Evolutionary conservation across 1,140 invertebrate species (phyloP).

Genomic region (Propsilocerus akamusi): DNA sequence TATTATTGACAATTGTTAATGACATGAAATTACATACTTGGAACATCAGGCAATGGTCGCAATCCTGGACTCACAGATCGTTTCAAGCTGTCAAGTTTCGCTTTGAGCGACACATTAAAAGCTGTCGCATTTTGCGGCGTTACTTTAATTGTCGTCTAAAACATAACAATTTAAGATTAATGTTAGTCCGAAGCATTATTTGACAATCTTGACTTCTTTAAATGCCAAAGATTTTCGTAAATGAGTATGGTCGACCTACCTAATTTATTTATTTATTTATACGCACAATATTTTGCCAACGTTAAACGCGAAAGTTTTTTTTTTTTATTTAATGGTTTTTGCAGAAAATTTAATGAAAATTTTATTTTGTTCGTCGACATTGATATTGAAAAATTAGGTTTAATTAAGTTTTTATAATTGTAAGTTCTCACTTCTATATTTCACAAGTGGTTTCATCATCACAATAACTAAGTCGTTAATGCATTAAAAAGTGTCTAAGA

Average conservation of each 20-base stretch:
- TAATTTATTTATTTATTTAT: slow-evolving; percentile 4
- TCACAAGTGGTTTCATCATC: too few relatives aligned
- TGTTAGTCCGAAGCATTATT: too few relatives aligned
- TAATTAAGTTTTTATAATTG: too few relatives aligned
- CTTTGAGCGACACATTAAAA: background rate
- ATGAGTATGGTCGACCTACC: slow-evolving; percentile 13
- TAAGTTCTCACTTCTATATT: too few relatives aligned
- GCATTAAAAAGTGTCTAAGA: too few relatives aligned
- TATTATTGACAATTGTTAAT: background rate
- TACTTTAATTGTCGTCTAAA: too few relatives aligned
- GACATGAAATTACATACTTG: slow-evolving; percentile 8
- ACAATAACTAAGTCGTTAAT: too few relatives aligned
- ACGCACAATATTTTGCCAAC: slow-evolving; percentile 5
- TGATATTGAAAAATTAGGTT: too few relatives aligned
- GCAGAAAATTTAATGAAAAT: too few relatives aligned
- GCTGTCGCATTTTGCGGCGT: background rate
- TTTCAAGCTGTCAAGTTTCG: background rate
- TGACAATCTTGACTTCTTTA: too few relatives aligned
- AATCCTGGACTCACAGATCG: slow-evolving; percentile 12
- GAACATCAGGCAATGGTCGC: slow-evolving; percentile 21
- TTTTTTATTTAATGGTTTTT: slow-evolving; percentile 8
- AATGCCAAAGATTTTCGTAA: too few relatives aligned
- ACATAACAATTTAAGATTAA: background rate
- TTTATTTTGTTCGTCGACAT: too few relatives aligned
- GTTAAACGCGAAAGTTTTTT: slow-evolving; percentile 7